Evolutionary conservation across 2,797 vertebrate genomes (phyloP), one percentile per base, ranked within the genome.

Genomic region (Enteromius thamalakanensis): DNA sequence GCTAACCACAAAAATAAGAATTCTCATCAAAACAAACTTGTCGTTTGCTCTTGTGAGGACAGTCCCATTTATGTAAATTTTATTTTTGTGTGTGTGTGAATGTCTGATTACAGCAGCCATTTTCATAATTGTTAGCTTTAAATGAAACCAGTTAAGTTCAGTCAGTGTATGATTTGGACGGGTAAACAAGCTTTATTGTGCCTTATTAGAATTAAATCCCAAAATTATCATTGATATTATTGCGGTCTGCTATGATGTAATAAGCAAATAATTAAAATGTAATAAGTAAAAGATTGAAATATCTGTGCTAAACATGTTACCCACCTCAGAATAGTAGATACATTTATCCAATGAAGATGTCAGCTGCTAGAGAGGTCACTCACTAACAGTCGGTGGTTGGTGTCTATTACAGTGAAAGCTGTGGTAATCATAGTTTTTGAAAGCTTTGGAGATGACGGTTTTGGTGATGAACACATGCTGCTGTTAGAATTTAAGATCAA

Each of bases 1-100:
- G 88, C 87, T 84, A 90, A 90, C 86, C 91, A 85, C 89, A 89
- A 92, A 93, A 93, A 92, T 82, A 92, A 90, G 80, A 85, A 76
- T 85, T 89, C 87, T 90, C 88, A 83, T 85, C 23, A 92, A 88
- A 93, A 86, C 70, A 53, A 83, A 76, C 67, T 84, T 86, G 78
- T 79, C 62, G 4, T 49, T 81, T 82, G 29, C 85, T 42, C n/a
- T 64, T 21, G 2, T 51, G 81, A 88, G 87, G 84, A 85, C 86
- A 85, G 85, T 88, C 87, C 85, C 87, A 80, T 65, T 40, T 65
- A 81, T 79, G 69, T 29, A 70, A 55, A 72, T 76, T 55, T 74
- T 26, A 68, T 78, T 82, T 72, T 14, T 62, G 26, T 62, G 53
- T 34, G 47, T n/a, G 32, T 32, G 32, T 11, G 26, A 17, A 26